Base-by-base conservation (phyloP, 2,113 vertebrate genomes). In the Pterocles gutturalis region DNA sequence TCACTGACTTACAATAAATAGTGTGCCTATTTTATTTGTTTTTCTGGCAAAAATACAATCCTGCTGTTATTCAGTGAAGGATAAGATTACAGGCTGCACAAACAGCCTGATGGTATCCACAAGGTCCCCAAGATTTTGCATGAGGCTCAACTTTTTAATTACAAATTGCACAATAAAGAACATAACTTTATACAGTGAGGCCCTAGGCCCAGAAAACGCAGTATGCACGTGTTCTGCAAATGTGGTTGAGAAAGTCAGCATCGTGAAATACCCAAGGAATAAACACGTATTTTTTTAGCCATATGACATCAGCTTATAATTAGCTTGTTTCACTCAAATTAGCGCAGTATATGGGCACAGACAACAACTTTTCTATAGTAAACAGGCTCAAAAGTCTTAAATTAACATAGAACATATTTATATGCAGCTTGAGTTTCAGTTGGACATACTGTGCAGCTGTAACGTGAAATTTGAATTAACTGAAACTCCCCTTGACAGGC, bases 291-390 rank as follows among this genome's bases (percentile, higher is more conserved):
- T 90, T 93, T 96, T 96, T 96, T 96, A 97, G 96, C 92, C 92
- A 76, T 33, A 93, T 97, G 96, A 95, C 89, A 91, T 97, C 95
- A 95, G 43, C 94, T 97, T 94, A 89, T 96, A 97, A 97, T 96
- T 97, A 95, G 69, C 83, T 79, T 16, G 76, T 84, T 92, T 92
- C 80, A 79, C 92, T 89, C 76, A 61, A 95, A 82, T 71, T 82
- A 69, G 92, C 45, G 57, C 86, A 95, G 89, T 36, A 54, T 92
- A 94, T 62, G 92, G 70, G 82, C 10, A 12, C 53, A 45, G 6
- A 82, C 77, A 79, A 67, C 34, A 70, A 46, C 48, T 95, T 71
- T 82, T 96, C 95, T 91, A 87, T 95, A 87, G 88, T 65, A 95
- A 95, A 95, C 86, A 97, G 73, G 45, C 82, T 79, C 8, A 0